These are phyloP conservation scores for Hirudo medicinalis DNA, from an alignment of 1,140 invertebrate genomes.

Conservation along the genomic window DNA sequence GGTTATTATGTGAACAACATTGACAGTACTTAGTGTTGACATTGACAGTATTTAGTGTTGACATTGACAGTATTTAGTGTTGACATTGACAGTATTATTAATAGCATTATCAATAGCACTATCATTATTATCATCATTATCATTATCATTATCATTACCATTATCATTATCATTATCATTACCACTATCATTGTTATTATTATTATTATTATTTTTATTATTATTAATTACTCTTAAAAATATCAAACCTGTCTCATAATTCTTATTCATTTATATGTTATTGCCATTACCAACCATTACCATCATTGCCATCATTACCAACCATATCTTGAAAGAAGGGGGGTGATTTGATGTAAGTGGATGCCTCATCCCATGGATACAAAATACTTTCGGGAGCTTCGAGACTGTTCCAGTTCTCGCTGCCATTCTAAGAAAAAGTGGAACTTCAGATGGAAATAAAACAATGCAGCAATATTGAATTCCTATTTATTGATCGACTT, in stretches of 20 bases:
- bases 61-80: neutral
- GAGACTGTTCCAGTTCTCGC: constrained; percentile 68
- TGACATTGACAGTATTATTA: neutral
- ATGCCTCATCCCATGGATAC: constrained; percentile 78
- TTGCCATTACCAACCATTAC: neutral
- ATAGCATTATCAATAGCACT: too few relatives aligned
- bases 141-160: too few relatives aligned
- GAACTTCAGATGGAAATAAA: neutral
- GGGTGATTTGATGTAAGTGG: constrained; percentile 90
- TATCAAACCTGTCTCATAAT: too few relatives aligned
- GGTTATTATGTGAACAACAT: neutral
- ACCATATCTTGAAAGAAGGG: constrained; percentile 86
- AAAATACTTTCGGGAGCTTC: constrained; percentile 63
- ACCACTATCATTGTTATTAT: too few relatives aligned
- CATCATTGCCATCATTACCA: neutral
- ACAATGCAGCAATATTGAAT: neutral
- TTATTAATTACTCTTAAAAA: too few relatives aligned
- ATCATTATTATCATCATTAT: too few relatives aligned
- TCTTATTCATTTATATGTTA: neutral
- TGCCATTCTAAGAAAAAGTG: constrained; percentile 54
- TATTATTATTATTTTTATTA: too few relatives aligned
- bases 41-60: neutral
- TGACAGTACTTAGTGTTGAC: neutral
- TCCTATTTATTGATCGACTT: too few relatives aligned
- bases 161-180: too few relatives aligned